Percentiles rank a stretch among this genome's conserved stretches.
phyloP scores from a whole-genome alignment of 2,113 vertebrate species.

The Nymphicus hollandicus region DNA sequence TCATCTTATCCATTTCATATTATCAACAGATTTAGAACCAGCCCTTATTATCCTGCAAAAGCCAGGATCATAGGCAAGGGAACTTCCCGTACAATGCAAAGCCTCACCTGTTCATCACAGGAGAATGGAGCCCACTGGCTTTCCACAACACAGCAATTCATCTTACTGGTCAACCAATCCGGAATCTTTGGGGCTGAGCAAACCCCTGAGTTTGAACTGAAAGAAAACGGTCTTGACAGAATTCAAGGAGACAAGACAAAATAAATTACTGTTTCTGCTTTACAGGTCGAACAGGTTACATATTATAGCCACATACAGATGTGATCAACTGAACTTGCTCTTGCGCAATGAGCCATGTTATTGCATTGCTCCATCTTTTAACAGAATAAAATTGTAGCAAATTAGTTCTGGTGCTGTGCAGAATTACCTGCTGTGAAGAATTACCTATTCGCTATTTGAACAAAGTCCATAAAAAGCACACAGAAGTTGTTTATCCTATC shows the following conservation, averaged over 20 bases:
- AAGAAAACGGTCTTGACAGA: background rate
- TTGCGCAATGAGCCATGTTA: background rate
- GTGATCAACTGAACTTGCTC: background rate
- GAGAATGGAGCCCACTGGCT: background rate
- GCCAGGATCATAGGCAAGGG: background rate
- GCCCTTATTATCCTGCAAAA: background rate
- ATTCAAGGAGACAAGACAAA: background rate
- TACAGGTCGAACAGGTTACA: background rate
- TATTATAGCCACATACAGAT: background rate
- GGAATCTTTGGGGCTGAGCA: background rate
- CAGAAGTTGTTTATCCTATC: background rate
- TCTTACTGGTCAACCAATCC: background rate
- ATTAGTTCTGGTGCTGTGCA: background rate
- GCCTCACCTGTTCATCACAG: background rate
- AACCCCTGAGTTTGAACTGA: background rate
- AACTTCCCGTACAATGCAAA: background rate
- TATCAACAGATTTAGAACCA: background rate
- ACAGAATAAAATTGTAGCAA: background rate
- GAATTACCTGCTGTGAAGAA: background rate
- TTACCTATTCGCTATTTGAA: background rate
- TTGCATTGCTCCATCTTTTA: background rate
- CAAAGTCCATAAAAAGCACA: background rate
- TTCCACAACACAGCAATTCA: background rate
- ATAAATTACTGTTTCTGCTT: background rate
- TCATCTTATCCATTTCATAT: background rate